These are phyloP conservation scores for Sylvilagus bachmani DNA, from an alignment of 2,113 vertebrate species.

Conservation along the genomic window DNA sequence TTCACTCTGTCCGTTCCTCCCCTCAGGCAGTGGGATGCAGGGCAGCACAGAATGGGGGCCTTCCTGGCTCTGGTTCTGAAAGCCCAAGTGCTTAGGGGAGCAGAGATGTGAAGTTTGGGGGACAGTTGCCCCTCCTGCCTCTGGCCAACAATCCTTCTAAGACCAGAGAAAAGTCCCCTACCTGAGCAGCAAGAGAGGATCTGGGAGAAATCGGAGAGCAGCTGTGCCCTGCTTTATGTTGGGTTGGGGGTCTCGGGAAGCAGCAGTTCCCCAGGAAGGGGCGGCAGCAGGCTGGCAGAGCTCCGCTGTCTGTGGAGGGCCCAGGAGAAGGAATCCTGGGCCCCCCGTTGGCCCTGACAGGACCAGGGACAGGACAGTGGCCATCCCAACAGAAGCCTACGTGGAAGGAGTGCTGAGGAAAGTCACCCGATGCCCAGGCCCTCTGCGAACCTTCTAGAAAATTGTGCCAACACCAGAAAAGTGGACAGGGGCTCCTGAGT, in stretches of 20 bases:
- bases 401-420: background rate
- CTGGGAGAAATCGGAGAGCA: background rate
- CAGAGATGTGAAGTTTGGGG: background rate
- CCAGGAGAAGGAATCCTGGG: background rate
- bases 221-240: rapidly evolving
- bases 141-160: background rate
- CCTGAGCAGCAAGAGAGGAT: background rate
- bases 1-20: background rate
- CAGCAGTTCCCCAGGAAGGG: background rate
- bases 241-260: background rate
- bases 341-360: background rate
- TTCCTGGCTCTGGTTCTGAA: background rate
- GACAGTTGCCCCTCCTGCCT: no score
- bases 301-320: background rate
- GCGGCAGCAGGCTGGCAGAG: no score
- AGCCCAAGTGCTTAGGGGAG: background rate
- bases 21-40: background rate
- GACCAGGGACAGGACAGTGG: background rate
- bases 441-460: background rate
- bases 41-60: background rate
- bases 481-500: background rate
- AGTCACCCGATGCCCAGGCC: background rate
- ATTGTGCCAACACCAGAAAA: background rate
- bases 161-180: background rate
- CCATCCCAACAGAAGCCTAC: background rate